Evolutionary conservation across 1,140 invertebrate species (phyloP).

Genomic region (Euwallacea fornicatus): DNA sequence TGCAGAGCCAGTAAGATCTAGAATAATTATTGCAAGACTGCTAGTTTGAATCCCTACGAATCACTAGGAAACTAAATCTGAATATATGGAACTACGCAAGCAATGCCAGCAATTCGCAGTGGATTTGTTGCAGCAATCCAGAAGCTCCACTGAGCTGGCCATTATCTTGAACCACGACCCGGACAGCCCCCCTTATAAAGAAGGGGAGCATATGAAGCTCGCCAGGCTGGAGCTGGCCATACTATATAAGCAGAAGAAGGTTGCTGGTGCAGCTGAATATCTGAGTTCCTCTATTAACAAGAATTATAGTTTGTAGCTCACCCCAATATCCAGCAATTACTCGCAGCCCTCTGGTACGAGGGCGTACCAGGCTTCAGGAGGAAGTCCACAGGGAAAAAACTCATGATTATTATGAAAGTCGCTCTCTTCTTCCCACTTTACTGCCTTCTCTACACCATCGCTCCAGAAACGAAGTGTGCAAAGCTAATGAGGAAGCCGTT

Average conservation of each 20-base stretch:
- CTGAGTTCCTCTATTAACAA: not conserved
- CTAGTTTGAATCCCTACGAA: not conserved
- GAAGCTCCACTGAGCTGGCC: slow-evolving; percentile 86
- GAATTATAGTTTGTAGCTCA: slow-evolving; percentile 82
- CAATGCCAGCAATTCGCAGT: slow-evolving; percentile 92
- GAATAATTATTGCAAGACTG: too few species aligned
- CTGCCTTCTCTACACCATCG: slow-evolving; percentile 78
- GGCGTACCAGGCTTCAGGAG: slow-evolving; percentile 85
- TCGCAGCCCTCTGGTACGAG: slow-evolving; percentile 91
- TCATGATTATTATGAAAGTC: slow-evolving; percentile 72
- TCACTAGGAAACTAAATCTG: slow-evolving; percentile 69
- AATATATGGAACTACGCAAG: slow-evolving; percentile 77
- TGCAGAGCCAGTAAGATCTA: slow-evolving; percentile 66
- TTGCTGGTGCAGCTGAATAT: slow-evolving; percentile 48
- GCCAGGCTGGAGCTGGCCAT: slow-evolving; percentile 85
- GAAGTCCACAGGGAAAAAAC: slow-evolving; percentile 69
- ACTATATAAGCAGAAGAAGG: slow-evolving; percentile 91
- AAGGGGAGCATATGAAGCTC: slow-evolving; percentile 75
- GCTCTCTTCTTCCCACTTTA: slow-evolving; percentile 85
- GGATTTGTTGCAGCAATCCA: slow-evolving; percentile 83
- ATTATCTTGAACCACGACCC: slow-evolving; percentile 90
- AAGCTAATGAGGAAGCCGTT: slow-evolving; percentile 85
- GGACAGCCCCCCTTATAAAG: slow-evolving; percentile 65
- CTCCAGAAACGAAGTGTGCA: slow-evolving; percentile 74
- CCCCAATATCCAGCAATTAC: slow-evolving; percentile 88